phyloP scores from a whole-genome alignment of 2,888 invertebrate species.

The Ellobium chinense region DNA sequence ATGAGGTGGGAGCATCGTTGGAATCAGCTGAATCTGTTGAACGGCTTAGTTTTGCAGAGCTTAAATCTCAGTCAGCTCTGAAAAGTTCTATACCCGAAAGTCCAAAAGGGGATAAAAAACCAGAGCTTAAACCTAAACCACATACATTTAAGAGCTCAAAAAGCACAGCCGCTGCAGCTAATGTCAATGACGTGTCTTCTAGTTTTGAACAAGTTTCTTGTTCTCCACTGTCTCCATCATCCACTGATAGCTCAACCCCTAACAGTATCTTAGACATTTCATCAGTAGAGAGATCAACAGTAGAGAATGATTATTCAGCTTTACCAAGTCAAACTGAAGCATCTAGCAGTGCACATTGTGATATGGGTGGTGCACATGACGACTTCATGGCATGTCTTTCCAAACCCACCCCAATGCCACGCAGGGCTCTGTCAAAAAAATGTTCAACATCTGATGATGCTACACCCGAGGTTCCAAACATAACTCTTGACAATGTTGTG shows the following conservation, averaged over 20 bases:
- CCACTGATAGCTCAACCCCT: neutral
- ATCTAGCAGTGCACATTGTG: neutral
- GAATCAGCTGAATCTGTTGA: neutral
- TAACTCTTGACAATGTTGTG: neutral
- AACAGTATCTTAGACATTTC: neutral
- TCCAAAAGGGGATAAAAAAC: neutral
- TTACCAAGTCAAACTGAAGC: constrained; percentile 10
- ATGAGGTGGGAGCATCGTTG: neutral
- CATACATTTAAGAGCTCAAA: neutral
- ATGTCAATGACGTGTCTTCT: neutral
- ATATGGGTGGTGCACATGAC: neutral
- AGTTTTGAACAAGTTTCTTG: neutral
- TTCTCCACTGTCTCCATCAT: neutral
- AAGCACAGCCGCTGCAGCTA: neutral
- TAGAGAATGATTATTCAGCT: constrained; percentile 26
- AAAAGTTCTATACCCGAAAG: neutral
- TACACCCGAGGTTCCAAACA: neutral
- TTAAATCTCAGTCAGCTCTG: neutral
- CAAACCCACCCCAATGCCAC: constrained; percentile 19
- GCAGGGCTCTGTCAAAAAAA: constrained; percentile 4
- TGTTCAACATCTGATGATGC: neutral
- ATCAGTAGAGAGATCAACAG: neutral
- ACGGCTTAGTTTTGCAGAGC: neutral
- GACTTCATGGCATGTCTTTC: neutral
- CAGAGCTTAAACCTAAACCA: neutral